Evolutionary conservation across 1,140 invertebrate genomes (phyloP).

Genomic region (Cherax quadricarinatus): DNA sequence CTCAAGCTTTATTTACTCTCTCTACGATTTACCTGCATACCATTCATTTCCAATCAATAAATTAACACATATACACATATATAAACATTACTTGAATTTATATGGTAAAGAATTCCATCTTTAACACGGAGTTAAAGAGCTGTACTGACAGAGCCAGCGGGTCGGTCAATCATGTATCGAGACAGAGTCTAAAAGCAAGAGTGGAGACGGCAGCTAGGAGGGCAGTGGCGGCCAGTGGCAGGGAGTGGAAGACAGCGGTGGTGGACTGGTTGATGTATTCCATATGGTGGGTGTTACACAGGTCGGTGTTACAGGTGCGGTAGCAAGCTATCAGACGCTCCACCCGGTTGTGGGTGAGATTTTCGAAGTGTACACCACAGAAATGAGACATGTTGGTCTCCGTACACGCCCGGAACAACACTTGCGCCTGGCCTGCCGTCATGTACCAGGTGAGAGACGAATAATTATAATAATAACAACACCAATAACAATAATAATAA

Average conservation of each 20-base stretch:
- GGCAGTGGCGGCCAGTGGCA: neutral
- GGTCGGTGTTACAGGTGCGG: conserved; percentile 53
- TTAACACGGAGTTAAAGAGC: neutral
- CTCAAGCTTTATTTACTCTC: no score
- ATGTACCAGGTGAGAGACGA: neutral
- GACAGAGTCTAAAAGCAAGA: neutral
- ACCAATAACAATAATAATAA: no score
- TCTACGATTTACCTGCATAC: no score
- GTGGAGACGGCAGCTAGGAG: neutral
- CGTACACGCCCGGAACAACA: conserved; percentile 52
- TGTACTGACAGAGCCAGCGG: neutral
- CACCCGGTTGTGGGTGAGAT: conserved; percentile 55
- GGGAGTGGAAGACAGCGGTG: neutral
- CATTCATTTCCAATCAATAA: no score
- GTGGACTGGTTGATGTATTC: conserved; percentile 44
- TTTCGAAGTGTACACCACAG: conserved; percentile 62
- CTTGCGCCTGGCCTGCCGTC: conserved; percentile 54
- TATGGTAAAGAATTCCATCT: neutral
- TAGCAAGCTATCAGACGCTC: conserved; percentile 61
- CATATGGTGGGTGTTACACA: conserved; percentile 57
- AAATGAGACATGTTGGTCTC: conserved; percentile 68
- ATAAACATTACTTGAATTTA: no score
- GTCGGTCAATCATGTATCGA: neutral
- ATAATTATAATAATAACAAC: neutral
- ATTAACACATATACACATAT: no score